phyloP scores from a whole-genome alignment of 2,113 vertebrate genomes.

The Cercopithecus mona region DNA sequence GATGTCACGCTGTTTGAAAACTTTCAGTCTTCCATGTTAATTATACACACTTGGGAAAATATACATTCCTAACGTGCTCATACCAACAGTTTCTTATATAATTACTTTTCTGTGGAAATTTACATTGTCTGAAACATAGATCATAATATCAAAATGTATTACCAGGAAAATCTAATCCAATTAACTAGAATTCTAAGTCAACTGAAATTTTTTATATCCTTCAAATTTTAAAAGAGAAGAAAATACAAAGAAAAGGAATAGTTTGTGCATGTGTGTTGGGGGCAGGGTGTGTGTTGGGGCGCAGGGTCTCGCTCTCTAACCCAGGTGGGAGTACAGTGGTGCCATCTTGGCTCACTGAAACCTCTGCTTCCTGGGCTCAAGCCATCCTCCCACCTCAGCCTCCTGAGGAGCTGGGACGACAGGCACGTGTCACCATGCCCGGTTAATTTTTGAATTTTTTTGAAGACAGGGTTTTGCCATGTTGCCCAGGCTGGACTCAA shows the following conservation, averaged over 20 bases:
- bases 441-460: too few species aligned
- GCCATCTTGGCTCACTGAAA: too few species aligned
- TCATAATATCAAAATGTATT: background rate
- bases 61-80: conserved; percentile 19
- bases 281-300: too few species aligned
- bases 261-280: too few species aligned
- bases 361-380: too few species aligned
- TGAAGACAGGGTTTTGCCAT: too few species aligned
- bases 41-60: background rate
- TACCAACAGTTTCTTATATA: background rate
- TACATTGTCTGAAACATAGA: background rate
- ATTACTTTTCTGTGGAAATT: background rate
- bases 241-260: background rate
- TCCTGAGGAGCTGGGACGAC: too few species aligned
- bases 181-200: conserved; percentile 4
- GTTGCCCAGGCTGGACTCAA: too few species aligned
- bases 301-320: too few species aligned
- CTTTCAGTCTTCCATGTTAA: background rate
- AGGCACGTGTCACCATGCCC: too few species aligned
- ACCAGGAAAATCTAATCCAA: background rate
- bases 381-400: too few species aligned
- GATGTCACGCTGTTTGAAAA: background rate
- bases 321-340: too few species aligned
- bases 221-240: background rate
- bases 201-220: background rate